Percentiles rank a stretch among this genome's conserved stretches.
These are phyloP conservation scores for Bubo blakistoni DNA, from an alignment of 2,113 vertebrate species.

Conservation along the genomic window DNA sequence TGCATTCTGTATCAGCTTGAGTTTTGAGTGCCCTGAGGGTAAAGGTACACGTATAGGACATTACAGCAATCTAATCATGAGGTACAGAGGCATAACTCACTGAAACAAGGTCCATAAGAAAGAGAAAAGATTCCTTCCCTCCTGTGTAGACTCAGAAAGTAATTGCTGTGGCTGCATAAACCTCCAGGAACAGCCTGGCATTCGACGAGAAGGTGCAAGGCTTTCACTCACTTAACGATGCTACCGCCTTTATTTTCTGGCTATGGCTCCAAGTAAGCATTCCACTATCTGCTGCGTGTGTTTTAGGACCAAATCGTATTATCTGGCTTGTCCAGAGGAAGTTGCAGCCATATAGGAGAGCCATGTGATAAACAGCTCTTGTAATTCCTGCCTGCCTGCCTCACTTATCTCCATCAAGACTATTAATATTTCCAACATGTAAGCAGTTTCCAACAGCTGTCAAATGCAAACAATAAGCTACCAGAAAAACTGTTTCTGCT, in stretches of 20 bases:
- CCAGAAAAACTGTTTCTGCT: neutral
- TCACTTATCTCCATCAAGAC: neutral
- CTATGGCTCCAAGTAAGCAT: neutral
- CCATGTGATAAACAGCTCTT: neutral
- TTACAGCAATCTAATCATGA: neutral
- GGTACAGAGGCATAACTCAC: neutral
- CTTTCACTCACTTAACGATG: neutral
- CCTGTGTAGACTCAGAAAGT: neutral
- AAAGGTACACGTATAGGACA: neutral
- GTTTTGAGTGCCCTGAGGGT: neutral
- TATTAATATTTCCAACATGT: slow-evolving; percentile 3
- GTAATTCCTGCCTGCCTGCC: neutral
- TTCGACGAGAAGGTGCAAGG: neutral
- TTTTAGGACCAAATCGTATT: neutral
- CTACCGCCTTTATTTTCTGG: neutral
- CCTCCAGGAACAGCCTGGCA: neutral
- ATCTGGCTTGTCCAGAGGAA: neutral
- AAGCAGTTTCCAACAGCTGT: slow-evolving; percentile 33
- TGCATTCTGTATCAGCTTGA: neutral
- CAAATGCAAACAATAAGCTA: neutral
- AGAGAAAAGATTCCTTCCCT: neutral
- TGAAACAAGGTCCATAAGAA: neutral
- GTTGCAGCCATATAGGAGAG: neutral
- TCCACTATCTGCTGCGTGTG: neutral
- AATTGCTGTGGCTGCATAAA: neutral